Conservation (phyloP, 2,888 invertebrate genomes). For the Strigamia transsilvanica region DNA sequence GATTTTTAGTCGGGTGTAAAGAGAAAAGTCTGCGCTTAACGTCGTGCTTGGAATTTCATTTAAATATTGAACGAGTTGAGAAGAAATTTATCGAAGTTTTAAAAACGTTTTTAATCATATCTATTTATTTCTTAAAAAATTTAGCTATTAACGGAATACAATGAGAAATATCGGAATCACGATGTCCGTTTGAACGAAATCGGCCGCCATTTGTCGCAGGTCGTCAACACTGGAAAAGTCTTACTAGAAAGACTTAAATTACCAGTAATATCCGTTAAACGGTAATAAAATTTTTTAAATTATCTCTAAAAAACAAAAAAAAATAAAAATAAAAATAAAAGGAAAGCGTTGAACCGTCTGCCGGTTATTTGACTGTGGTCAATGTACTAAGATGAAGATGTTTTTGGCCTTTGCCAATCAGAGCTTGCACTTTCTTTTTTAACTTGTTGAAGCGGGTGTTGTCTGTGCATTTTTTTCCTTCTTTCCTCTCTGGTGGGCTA, state of each 20-base stretch:
- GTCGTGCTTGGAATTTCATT: conserved; percentile 66
- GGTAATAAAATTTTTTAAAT: conserved; percentile 50
- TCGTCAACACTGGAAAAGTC: conserved; percentile 50
- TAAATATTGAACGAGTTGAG: neutral
- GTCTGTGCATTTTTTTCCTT: neutral
- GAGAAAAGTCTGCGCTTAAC: conserved; percentile 79
- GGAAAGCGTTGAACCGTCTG: neutral
- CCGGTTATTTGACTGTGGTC: neutral
- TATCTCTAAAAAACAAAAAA: neutral
- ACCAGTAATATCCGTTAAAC: conserved; percentile 54
- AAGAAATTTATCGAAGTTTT: neutral
- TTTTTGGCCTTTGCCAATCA: conserved; percentile 33
- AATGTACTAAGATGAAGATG: neutral
- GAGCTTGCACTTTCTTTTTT: conserved; percentile 12
- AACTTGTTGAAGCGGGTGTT: neutral
- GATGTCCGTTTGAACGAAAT: neutral
- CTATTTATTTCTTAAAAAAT: no score
- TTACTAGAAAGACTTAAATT: conserved; percentile 53
- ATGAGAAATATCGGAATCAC: neutral
- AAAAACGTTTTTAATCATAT: neutral
- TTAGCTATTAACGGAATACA: neutral
- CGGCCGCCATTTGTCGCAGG: conserved; percentile 13
- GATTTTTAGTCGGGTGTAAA: conserved; percentile 74
- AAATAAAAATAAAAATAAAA: neutral
- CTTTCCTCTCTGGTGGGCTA: neutral